Conservation (phyloP, 2,113 vertebrate genomes). For the Lipophrys pholis region DNA sequence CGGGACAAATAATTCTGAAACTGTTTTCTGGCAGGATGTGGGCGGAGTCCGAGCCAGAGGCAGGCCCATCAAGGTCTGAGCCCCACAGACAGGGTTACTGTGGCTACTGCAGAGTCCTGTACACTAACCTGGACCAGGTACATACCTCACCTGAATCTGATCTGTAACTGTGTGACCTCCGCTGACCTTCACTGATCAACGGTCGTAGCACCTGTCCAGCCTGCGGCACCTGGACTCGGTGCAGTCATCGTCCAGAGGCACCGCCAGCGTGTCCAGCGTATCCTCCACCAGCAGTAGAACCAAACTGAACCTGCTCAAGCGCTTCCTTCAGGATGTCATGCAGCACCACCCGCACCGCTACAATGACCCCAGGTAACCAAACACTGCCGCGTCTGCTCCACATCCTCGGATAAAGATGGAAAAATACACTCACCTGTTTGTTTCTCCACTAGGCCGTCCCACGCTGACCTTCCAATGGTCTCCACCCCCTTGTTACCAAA, state of each 20-base stretch:
- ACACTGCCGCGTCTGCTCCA: neutral
- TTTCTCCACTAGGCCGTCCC: constrained; percentile 79
- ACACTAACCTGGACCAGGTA: constrained; percentile 92
- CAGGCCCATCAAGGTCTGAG: constrained; percentile 71
- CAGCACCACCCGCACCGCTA: constrained; percentile 89
- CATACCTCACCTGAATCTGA: neutral
- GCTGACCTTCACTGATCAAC: neutral
- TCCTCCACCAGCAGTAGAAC: constrained; percentile 67
- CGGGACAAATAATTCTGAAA: no score
- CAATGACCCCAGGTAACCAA: constrained; percentile 86
- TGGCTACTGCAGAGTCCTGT: constrained; percentile 89
- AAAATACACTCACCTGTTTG: constrained; percentile 5
- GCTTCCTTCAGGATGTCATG: constrained; percentile 93
- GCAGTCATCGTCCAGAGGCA: constrained; percentile 74
- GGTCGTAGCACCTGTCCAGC: constrained; percentile 89
- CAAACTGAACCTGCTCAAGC: constrained; percentile 87
- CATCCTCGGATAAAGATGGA: neutral
- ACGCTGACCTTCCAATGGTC: constrained; percentile 84
- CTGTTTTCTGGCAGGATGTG: constrained; percentile 53
- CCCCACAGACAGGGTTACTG: constrained; percentile 90
- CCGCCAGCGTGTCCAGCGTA: constrained; percentile 33
- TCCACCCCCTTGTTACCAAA: constrained; percentile 70
- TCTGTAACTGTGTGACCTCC: neutral
- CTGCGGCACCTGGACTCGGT: constrained; percentile 87
- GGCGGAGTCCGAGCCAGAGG: constrained; percentile 67